Evolutionary conservation across 2,888 invertebrate genomes (phyloP).

Genomic region (Callyntrura guangdongensis): DNA sequence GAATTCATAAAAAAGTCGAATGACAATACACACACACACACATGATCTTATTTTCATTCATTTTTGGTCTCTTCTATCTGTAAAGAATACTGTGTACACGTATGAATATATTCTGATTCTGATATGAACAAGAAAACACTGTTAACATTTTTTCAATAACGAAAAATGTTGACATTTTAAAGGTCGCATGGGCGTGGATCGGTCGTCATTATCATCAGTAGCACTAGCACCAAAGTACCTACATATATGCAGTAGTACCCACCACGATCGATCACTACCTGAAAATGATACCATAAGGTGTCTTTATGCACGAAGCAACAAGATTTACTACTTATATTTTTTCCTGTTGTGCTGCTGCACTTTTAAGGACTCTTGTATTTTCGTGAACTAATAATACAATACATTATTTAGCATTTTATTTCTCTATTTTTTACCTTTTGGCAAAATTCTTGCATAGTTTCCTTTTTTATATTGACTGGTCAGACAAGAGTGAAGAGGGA

Average conservation of each 20-base stretch:
- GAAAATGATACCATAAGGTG: slow-evolving; percentile 26
- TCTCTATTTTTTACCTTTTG: not conserved
- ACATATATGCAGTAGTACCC: no score
- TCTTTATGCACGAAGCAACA: not conserved
- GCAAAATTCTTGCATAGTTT: slow-evolving; percentile 11
- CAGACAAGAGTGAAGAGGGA: no score
- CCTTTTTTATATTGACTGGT: no score
- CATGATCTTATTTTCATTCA: slow-evolving; percentile 21
- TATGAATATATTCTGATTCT: no score
- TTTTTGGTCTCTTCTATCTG: no score
- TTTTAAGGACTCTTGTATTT: no score
- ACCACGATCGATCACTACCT: no score
- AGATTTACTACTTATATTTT: not conserved
- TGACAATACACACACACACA: no score
- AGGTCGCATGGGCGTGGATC: slow-evolving; percentile 71
- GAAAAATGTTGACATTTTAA: slow-evolving; percentile 66
- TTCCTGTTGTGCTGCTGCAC: slow-evolving; percentile 22
- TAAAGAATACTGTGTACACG: no score
- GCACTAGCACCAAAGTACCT: slow-evolving; percentile 44
- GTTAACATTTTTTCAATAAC: slow-evolving; percentile 41
- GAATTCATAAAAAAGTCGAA: not conserved
- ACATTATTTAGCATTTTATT: slow-evolving; percentile 30
- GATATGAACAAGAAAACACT: not conserved
- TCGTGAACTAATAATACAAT: slow-evolving; percentile 2
- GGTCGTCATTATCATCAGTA: slow-evolving; percentile 38